These are phyloP conservation scores for Cyrtorhinus lividipennis DNA, from an alignment of 1,140 invertebrate species.

Conservation along the genomic window DNA sequence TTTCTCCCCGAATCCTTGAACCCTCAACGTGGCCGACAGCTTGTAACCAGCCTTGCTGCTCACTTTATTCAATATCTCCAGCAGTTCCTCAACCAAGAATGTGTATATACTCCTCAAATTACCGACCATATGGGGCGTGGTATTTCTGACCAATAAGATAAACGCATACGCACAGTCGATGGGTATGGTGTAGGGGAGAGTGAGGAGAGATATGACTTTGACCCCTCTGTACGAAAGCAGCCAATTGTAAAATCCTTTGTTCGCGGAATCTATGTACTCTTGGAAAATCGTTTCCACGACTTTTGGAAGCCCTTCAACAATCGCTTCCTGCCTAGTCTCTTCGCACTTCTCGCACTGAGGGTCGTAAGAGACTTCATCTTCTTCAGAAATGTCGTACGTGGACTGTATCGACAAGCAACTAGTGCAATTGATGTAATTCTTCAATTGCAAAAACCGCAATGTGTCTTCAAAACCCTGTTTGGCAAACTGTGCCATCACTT, in stretches of 20 bases:
- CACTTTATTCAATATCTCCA: background rate
- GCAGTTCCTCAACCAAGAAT: background rate
- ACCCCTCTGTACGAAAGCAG: constrained; percentile 67
- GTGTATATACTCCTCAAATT: constrained; percentile 16
- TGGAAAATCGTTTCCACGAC: constrained; percentile 74
- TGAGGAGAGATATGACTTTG: constrained; percentile 59
- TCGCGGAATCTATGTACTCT: constrained; percentile 79
- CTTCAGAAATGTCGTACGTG: constrained; percentile 60
- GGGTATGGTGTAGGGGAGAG: constrained; percentile 69
- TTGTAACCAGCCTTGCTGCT: constrained; percentile 15
- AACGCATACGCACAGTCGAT: constrained; percentile 51
- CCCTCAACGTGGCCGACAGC: constrained; percentile 35
- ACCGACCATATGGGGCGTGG: constrained; percentile 11
- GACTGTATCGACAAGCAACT: constrained; percentile 68
- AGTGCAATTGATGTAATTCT: constrained; percentile 76
- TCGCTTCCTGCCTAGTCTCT: constrained; percentile 40
- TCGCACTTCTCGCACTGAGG: constrained; percentile 68
- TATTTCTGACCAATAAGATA: background rate
- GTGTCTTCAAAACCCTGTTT: constrained; percentile 97
- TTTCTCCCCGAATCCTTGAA: constrained; percentile 33
- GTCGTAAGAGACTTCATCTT: constrained; percentile 53
- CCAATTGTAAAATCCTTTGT: constrained; percentile 80
- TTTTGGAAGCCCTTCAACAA: constrained; percentile 69
- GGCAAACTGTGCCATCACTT: constrained; percentile 87
- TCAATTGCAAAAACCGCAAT: constrained; percentile 76